These are phyloP conservation scores for Barbus barbus DNA, from an alignment of 2,113 vertebrate genomes.

Conservation along the genomic window DNA sequence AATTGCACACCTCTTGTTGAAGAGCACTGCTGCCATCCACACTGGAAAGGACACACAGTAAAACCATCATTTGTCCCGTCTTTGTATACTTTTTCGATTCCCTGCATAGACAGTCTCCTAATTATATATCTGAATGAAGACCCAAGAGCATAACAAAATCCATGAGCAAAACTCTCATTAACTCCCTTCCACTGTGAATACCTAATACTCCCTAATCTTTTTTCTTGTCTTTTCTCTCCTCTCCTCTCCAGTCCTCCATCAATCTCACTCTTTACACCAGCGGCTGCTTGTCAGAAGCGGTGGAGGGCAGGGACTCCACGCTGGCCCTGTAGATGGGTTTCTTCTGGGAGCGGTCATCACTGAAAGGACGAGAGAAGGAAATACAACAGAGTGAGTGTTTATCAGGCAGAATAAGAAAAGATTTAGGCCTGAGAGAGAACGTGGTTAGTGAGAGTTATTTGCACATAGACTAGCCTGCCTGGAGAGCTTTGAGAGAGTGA, in stretches of 20 bases:
- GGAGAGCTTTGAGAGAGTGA: not conserved
- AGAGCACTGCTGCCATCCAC: slow-evolving; percentile 48
- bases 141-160: slow-evolving; percentile 45
- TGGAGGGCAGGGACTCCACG: slow-evolving; percentile 70
- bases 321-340: slow-evolving; percentile 79
- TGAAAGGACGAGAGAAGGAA: slow-evolving; percentile 48
- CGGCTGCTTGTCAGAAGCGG: slow-evolving; percentile 71
- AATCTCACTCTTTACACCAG: slow-evolving; percentile 69
- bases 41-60: slow-evolving; percentile 37
- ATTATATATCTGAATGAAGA: slow-evolving; percentile 27
- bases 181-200: slow-evolving; percentile 13
- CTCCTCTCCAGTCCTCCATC: slow-evolving; percentile 25
- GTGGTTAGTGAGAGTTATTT: not conserved
- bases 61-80: slow-evolving; percentile 60
- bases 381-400: slow-evolving; percentile 1
- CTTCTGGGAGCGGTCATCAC: slow-evolving; percentile 78
- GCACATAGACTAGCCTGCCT: not conserved
- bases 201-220: slow-evolving; percentile 8
- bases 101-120: too few species aligned
- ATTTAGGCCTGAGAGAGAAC: slow-evolving; percentile 12
- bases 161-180: slow-evolving; percentile 53
- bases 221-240: slow-evolving; percentile 42
- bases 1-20: slow-evolving; percentile 66
- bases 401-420: not conserved
- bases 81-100: slow-evolving; percentile 62